Conservation (phyloP, 2,888 invertebrate genomes). For the Philopedon plagiatum region DNA sequence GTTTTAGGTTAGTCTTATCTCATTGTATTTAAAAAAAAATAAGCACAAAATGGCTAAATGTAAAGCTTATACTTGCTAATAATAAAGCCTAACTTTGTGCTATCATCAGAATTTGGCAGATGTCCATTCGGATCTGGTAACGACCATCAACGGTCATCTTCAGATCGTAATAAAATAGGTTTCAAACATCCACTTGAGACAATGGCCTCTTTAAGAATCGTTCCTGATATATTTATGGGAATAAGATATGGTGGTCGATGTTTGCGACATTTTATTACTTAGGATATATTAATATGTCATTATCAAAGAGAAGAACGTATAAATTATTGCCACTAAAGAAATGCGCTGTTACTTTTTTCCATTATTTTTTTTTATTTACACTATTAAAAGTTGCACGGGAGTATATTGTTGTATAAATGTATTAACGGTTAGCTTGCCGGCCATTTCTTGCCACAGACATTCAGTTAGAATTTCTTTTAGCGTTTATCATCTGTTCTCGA, state of each 20-base stretch:
- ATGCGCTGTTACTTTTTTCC: too few species aligned
- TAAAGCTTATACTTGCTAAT: too few species aligned
- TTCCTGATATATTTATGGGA: constrained; percentile 12
- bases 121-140: background rate
- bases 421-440: too few species aligned
- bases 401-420: too few species aligned
- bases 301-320: background rate
- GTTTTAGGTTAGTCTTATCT: too few species aligned
- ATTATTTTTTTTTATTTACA: background rate
- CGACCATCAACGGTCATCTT: background rate
- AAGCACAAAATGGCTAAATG: too few species aligned
- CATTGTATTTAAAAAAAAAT: too few species aligned
- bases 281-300: background rate
- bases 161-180: constrained; percentile 3
- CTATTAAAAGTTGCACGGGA: too few species aligned
- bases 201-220: constrained; percentile 11
- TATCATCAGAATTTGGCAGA: background rate
- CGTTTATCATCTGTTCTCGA: too few species aligned
- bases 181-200: constrained; percentile 8
- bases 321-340: too few species aligned
- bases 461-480: too few species aligned
- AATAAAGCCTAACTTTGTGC: background rate
- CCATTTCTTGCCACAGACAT: too few species aligned
- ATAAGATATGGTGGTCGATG: constrained; percentile 3
- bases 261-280: constrained; percentile 4